These are phyloP conservation scores for Drosophila baimaii DNA, from an alignment of 1,140 invertebrate genomes.

Conservation along the genomic window DNA sequence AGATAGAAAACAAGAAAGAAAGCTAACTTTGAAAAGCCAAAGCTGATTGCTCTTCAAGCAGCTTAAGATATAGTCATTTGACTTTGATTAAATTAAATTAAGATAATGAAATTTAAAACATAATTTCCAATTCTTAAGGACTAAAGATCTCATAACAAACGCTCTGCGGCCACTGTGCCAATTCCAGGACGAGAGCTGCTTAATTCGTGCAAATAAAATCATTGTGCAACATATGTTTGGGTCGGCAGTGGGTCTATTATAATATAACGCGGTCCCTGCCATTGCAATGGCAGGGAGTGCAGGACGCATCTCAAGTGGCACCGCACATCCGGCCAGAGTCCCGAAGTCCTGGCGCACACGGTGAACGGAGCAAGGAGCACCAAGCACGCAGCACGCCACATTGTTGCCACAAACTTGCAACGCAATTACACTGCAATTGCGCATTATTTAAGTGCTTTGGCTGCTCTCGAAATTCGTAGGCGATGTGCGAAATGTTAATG, in stretches of 20 bases:
- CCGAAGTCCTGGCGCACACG: not conserved
- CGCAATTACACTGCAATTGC: constrained; percentile 75
- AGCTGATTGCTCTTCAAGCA: too few species aligned
- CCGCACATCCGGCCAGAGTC: constrained; percentile 4
- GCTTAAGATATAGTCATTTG: too few species aligned
- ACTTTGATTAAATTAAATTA: too few species aligned
- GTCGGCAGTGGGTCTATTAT: constrained; percentile 67
- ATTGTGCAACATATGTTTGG: constrained; percentile 78
- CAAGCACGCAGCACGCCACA: constrained; percentile 3
- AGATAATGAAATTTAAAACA: too few species aligned
- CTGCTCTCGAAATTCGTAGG: constrained; percentile 27
- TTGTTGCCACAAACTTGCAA: constrained; percentile 65
- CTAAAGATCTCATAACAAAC: too few species aligned
- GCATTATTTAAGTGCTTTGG: constrained; percentile 75
- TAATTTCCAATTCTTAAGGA: too few species aligned
- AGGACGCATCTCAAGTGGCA: constrained; percentile 16
- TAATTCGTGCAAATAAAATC: constrained; percentile 81
- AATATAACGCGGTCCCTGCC: not conserved
- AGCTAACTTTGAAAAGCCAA: too few species aligned
- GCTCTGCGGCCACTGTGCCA: constrained; percentile 65
- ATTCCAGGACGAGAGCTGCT: constrained; percentile 46
- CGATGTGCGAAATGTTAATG: constrained; percentile 56
- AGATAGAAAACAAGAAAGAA: too few species aligned
- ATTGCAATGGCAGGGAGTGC: constrained; percentile 28
- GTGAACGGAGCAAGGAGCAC: too few species aligned